These are phyloP conservation scores for Neria commutata DNA, from an alignment of 2,888 invertebrate species.

Conservation along the genomic window DNA sequence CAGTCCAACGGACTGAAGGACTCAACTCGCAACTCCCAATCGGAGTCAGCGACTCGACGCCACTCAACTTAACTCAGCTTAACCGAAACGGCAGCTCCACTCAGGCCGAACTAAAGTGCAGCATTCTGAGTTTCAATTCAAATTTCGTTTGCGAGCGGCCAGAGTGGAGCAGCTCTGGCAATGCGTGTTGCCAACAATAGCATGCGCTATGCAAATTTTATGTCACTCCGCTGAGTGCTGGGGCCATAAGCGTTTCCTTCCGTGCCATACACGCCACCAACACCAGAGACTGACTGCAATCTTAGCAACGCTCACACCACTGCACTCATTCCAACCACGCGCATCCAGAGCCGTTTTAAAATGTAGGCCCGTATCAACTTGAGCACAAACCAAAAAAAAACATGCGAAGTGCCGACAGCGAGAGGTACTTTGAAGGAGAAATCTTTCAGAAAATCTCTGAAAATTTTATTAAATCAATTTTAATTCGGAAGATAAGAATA, in stretches of 20 bases:
- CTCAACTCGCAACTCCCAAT: neutral
- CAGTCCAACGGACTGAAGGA: neutral
- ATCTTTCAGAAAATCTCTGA: no score
- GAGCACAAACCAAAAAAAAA: no score
- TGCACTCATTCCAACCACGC: no score
- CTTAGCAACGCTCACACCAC: no score
- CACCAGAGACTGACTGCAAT: no score
- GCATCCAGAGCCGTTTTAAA: no score
- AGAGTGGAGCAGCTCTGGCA: conserved; percentile 9
- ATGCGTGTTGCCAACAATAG: conserved; percentile 52
- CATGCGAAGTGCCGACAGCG: no score
- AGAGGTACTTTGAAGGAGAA: no score
- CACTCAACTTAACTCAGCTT: neutral
- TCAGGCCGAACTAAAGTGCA: neutral
- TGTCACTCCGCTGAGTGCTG: conserved; percentile 38
- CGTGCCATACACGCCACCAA: neutral
- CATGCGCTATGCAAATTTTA: conserved; percentile 55
- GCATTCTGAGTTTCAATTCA: conserved; percentile 10
- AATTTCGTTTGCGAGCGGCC: neutral
- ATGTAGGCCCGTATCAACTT: no score
- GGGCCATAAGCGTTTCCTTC: neutral
- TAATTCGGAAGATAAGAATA: no score
- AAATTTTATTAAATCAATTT: no score
- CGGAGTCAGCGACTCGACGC: neutral
- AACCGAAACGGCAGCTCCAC: neutral